A percentile compares a stretch with the other conserved stretches of the same genome.
These are phyloP conservation scores for Lepidurus arcticus DNA, from an alignment of 1,140 invertebrate species.

Conservation along the genomic window DNA sequence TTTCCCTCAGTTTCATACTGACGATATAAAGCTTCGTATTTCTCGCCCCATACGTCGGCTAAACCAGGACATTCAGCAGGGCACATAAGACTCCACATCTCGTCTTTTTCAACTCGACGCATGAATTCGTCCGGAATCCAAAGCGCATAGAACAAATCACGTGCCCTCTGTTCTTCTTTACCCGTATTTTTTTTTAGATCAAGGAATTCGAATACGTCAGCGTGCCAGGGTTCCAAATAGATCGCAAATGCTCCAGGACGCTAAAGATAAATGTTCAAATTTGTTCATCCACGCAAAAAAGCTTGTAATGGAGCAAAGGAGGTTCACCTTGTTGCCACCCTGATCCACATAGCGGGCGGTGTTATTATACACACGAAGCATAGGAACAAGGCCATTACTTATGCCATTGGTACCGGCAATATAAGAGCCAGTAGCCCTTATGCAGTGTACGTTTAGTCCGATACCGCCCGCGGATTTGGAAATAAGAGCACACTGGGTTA, in stretches of 20 bases:
- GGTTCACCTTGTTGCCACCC: slow-evolving; percentile 81
- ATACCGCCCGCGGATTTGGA: slow-evolving; percentile 97
- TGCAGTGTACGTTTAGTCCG: slow-evolving; percentile 93
- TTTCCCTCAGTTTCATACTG: slow-evolving; percentile 74
- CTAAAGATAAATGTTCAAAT: slow-evolving; percentile 41
- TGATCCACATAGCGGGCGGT: slow-evolving; percentile 96
- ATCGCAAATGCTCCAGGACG: slow-evolving; percentile 98
- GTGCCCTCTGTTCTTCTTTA: slow-evolving; percentile 83
- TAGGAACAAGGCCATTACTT: slow-evolving; percentile 96
- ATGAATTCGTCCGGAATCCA: slow-evolving; percentile 99
- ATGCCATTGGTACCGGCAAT: slow-evolving; percentile 92
- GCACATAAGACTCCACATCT: slow-evolving; percentile 93
- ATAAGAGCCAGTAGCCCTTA: slow-evolving; percentile 81
- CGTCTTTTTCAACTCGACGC: slow-evolving; percentile 84
- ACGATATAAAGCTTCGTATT: slow-evolving; percentile 86
- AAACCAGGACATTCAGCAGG: slow-evolving; percentile 88
- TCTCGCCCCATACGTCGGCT: slow-evolving; percentile 84
- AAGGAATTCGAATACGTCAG: slow-evolving; percentile 93
- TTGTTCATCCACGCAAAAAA: slow-evolving; percentile 12
- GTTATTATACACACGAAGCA: slow-evolving; percentile 94
- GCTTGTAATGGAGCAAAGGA: slow-evolving; percentile 23
- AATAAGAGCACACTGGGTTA: slow-evolving; percentile 91
- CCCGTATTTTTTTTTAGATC: slow-evolving; percentile 92
- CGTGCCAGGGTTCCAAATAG: slow-evolving; percentile 98
- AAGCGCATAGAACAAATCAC: slow-evolving; percentile 95